Base-by-base conservation (phyloP, 2,113 vertebrate genomes). In the Agapornis roseicollis region DNA sequence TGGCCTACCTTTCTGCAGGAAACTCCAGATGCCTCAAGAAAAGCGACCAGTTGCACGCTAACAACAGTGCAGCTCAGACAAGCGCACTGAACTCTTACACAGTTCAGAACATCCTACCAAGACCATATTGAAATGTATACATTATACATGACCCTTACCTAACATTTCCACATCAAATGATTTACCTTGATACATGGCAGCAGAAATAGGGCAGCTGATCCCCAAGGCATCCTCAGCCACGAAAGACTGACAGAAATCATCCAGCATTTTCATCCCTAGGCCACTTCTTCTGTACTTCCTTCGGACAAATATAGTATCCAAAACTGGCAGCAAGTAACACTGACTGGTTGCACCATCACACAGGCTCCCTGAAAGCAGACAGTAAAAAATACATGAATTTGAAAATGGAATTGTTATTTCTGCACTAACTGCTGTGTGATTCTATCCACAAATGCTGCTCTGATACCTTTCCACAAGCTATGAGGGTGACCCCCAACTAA, bases 251-350 rank as follows among this genome's bases (percentile, higher is more conserved):
- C 99, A 99, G 98, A 99, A 99, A 92, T 99, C 99, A 89, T 65
- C 82, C 69, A 99, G 97, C 97, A 99, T 99, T 92, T 97, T 96
- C 64, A 98, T 97, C 37, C 98, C 99, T 15, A 99, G 97, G 74
- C 99, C 99, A 44, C 82, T 92, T 95, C 98, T 97, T 79, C 98
- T 98, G 83, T 97, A 97, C 52, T 82, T 95, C 81, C 80, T 97
- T 77, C 96, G 97, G 92, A 99, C 98, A 27, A 99, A 99, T 93
- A 99, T 74, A 1, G 99, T 99, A 96, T 99, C 99, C 58, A 99
- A 95, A 52, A 99, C 98, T 0, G 99, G 98, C 37, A 99, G 97
- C 97, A 97, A 90, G 96, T 99, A 99, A 96, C 98, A 98, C 1
- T 94, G 92, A 15, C 98, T 65, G 11, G 94, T 98, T 92, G 96